These are phyloP conservation scores for Cisticola juncidis DNA, from an alignment of 2,113 vertebrate genomes.

Conservation along the genomic window DNA sequence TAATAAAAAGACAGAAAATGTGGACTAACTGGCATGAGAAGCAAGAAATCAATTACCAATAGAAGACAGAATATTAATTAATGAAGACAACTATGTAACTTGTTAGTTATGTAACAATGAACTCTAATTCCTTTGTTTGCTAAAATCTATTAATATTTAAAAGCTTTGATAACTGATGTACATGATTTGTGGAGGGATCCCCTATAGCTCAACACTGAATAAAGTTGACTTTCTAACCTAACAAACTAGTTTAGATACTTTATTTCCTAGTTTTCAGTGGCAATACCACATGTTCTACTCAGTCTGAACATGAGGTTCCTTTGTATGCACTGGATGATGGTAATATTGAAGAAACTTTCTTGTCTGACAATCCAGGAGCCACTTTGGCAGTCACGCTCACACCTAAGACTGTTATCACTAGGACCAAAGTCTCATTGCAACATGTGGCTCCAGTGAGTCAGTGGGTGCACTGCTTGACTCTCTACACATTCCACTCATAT, in stretches of 20 bases:
- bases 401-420: neutral
- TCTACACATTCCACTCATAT: neutral
- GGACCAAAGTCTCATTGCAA: rapidly evolving
- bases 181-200: neutral
- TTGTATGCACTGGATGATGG: neutral
- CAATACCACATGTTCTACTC: neutral
- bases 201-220: neutral
- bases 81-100: neutral
- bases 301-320: neutral
- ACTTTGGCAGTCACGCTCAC: neutral
- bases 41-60: neutral
- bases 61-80: neutral
- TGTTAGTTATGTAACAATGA: neutral
- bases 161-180: neutral
- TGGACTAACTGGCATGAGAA: neutral
- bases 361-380: neutral
- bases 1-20: neutral
- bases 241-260: neutral
- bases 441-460: neutral
- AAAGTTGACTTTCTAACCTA: neutral
- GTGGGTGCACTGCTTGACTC: neutral
- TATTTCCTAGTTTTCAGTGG: neutral
- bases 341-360: neutral
- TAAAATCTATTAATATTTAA: neutral
- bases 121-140: neutral